These are phyloP conservation scores for Andricus quercusramuli DNA, from an alignment of 2,888 invertebrate species.

Conservation along the genomic window DNA sequence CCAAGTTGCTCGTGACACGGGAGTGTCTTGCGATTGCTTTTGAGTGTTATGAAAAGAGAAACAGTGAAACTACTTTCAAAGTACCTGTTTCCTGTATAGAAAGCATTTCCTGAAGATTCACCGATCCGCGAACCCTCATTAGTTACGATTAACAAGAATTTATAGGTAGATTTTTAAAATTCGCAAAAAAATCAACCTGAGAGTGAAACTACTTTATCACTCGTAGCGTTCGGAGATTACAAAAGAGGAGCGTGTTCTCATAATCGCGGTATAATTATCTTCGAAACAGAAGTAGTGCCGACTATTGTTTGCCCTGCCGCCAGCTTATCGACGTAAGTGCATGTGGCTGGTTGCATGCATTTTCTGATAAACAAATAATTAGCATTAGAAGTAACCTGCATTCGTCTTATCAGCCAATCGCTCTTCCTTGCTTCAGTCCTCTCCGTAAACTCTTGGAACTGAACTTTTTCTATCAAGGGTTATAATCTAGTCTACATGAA, in stretches of 20 bases:
- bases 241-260: slow-evolving; percentile 48
- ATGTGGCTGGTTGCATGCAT: slow-evolving; percentile 60
- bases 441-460: slow-evolving; percentile 25
- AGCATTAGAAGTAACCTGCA: slow-evolving; percentile 65
- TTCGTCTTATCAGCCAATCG: slow-evolving; percentile 56
- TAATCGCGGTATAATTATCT: slow-evolving; percentile 52
- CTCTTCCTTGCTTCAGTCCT: slow-evolving; percentile 44
- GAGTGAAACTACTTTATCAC: slow-evolving; percentile 46
- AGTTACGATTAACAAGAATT: background rate
- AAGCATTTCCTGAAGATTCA: background rate
- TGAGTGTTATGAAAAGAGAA: slow-evolving; percentile 10
- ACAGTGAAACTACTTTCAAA: slow-evolving; percentile 12
- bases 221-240: slow-evolving; percentile 40
- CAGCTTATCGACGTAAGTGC: slow-evolving; percentile 62
- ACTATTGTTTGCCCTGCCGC: slow-evolving; percentile 43
- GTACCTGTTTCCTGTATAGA: slow-evolving; percentile 4
- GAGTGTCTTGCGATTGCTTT: slow-evolving; percentile 30
- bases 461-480: slow-evolving; percentile 15
- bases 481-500: background rate
- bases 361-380: slow-evolving; percentile 74
- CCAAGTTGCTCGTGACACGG: slow-evolving; percentile 39
- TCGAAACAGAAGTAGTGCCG: slow-evolving; percentile 42
- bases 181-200: background rate
- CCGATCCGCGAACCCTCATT: background rate
- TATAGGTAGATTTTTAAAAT: background rate